Evolutionary conservation across 2,888 invertebrate species (phyloP), one percentile per base, ranked within the genome.

Genomic region (Nomada goodeniana): DNA sequence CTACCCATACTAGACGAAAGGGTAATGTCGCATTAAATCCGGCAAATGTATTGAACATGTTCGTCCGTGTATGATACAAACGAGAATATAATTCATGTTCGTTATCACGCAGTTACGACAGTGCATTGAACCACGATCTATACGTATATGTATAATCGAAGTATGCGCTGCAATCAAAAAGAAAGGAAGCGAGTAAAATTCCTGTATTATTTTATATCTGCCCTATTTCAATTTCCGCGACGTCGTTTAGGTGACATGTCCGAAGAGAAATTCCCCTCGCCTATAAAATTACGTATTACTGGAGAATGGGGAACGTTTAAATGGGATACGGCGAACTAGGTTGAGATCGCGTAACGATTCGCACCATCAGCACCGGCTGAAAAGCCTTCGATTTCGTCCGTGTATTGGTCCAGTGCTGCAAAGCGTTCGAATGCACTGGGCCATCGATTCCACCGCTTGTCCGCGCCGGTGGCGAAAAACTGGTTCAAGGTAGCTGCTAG

Each of bases 401-500:
- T 60, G n/a, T 61, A 47, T 52, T 59, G 61, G 63, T 29, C 69
- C 52, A 50, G 59, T 50, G 26, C 68, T 61, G 79, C 42, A 44
- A 10, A 13, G 3, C 65, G 15, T 76, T 76, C 50, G 59, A 69
- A 68, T 67, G 55, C 42, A 42, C 53, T 42, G n/a, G 74, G 52
- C 29, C 82, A 83, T 83, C 82, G 83, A 83, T 83, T 80, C 57
- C n/a, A 60, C 44, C 52, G 53, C 53, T 57, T 29, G 68, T 47
- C 55, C 73, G 52, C 57, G 77, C 57, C 67, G 65, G 67, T 23
- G 65, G 36, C 26, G 76, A 61, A 74, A 76, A 83, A 82, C 73
- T 83, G 68, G 83, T 83, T 83, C 83, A 83, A 75, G 83, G 83
- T 82, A 57, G n/a, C 78, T 36, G 13, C 55, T 61, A 36, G 68